Evolutionary conservation across 2,888 invertebrate species (phyloP), one percentile per base, ranked within the genome.

Genomic region (Hecatera dysodea): DNA sequence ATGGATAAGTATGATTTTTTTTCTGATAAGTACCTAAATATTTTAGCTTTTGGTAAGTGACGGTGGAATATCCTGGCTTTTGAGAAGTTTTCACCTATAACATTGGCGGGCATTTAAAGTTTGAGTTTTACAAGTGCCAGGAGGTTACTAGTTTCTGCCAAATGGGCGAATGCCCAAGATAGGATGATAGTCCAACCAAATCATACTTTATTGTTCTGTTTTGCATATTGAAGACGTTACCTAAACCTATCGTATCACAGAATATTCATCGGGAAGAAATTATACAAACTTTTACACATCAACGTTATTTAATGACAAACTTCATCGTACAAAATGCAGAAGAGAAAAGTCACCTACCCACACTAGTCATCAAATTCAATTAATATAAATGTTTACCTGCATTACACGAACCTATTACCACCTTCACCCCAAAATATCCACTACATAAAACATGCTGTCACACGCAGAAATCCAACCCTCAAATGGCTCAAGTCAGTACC

Each of bases 401-500:
- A 42, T 75, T 63, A 65, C 59, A 46, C 42, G 7, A 9, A 29
- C 64, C 33, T 22, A 65, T 75, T 75, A 80, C 70, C 48, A 44
- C 44, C 33, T 56, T 36, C 61, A 69, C 61, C 57, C 44, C 24
- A 63, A 81, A 80, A 55, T n/a, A 24, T 56, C 46, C 59, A 64
- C 50, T 36, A 29, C n/a, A 65, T 15, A 80, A 70, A 82, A 71
- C n/a, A 66, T 57, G 69, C 50, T 56, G 62, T 64, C 33, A 61
- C 67, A 64, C 67, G 53, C 46, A 46, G 72, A 69, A 78, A 67
- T 44, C 63, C 71, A 64, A 69, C 79, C 72, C 75, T 75, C 75
- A 60, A 79, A 60, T 7, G 42, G 17, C 64, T 81, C 77, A 84
- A 81, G 72, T 78, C 77, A 74, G 71, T 65, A 71, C 67, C 68